Evolutionary conservation across 1,140 invertebrate species (phyloP), one percentile per base, ranked within the genome.

Genomic region (Macrosteles quadrilineatus): DNA sequence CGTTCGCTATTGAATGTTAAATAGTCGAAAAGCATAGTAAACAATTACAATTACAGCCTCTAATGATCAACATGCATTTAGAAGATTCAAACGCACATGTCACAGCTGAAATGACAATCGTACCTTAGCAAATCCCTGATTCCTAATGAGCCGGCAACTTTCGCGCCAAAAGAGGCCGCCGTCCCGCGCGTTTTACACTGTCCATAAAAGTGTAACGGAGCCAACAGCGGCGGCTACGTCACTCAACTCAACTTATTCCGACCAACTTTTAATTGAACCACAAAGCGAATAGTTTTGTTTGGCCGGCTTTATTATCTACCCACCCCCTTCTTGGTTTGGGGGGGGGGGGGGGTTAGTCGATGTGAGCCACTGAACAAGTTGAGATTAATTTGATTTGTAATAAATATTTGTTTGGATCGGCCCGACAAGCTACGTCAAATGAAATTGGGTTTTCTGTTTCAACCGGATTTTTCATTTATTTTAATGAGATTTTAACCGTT

Each of bases 181-280:
- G n/a, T n/a, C n/a, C n/a, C n/a, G n/a, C n/a, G n/a, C n/a, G 55
- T 27, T 53, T 65, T 31, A 74, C 53, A 66, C 36, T 71, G 59
- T 50, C 73, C 71, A 67, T 36, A 36, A 36, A 36, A 36, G 14
- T 36, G 32, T 36, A 36, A 36, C 32, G 32, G 32, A 6, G 32
- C 32, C 32, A 14, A n/a, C 32, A 4, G 32, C 40, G 19, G 23
- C 30, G 67, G 55, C 4, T 14, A 27, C 55, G 55, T 59, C 55
- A 59, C 23, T 59, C 27, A 50, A 59, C 23, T 59, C 27, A 50
- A 59, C 55, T 59, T 59, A 59, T 59, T 36, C 27, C 55, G 55
- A 9, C 55, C 12, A 59, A 59, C 55, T 59, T 59, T 59, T 59
- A 59, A 59, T 59, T 59, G 55, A 59, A 59, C 55, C 55, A 59